Percentiles rank a stretch among this genome's conserved stretches.
These are phyloP conservation scores for Malurus alboscapulatus DNA, from an alignment of 2,113 vertebrate genomes.

Conservation along the genomic window DNA sequence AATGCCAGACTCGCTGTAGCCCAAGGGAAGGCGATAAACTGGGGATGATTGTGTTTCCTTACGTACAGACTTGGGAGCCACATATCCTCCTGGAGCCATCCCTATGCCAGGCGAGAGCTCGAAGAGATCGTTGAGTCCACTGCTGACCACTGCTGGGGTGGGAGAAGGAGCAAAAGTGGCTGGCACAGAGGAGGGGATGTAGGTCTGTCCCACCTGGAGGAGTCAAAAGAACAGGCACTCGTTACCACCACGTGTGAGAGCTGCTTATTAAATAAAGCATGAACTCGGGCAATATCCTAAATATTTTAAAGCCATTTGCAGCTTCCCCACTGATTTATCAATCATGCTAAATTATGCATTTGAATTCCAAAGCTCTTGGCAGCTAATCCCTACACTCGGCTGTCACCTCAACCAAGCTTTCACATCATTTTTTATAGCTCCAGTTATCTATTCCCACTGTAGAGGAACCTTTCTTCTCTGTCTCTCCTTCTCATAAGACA, in stretches of 20 bases:
- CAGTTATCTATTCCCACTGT: not conserved
- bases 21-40: not conserved
- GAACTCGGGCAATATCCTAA: not conserved
- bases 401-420: slow-evolving; percentile 41
- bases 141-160: slow-evolving; percentile 89
- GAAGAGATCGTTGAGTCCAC: slow-evolving; percentile 94
- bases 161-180: slow-evolving; percentile 96
- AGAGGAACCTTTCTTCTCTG: not conserved
- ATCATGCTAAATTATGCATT: slow-evolving; percentile 53
- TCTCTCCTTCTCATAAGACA: not conserved
- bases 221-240: not conserved
- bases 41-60: not conserved
- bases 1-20: not conserved
- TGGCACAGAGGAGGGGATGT: slow-evolving; percentile 93
- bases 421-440: slow-evolving; percentile 20
- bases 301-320: slow-evolving; percentile 46
- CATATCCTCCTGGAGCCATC: slow-evolving; percentile 89
- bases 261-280: slow-evolving; percentile 18
- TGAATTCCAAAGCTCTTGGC: slow-evolving; percentile 31
- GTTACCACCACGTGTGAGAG: not conserved
- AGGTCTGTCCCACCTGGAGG: slow-evolving; percentile 94
- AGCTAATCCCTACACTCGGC: not conserved
- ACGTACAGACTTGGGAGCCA: slow-evolving; percentile 89
- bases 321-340: slow-evolving; percentile 24
- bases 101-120: slow-evolving; percentile 95